These are phyloP conservation scores for Crocuta crocuta DNA, from an alignment of 2,113 vertebrate genomes.

Conservation along the genomic window DNA sequence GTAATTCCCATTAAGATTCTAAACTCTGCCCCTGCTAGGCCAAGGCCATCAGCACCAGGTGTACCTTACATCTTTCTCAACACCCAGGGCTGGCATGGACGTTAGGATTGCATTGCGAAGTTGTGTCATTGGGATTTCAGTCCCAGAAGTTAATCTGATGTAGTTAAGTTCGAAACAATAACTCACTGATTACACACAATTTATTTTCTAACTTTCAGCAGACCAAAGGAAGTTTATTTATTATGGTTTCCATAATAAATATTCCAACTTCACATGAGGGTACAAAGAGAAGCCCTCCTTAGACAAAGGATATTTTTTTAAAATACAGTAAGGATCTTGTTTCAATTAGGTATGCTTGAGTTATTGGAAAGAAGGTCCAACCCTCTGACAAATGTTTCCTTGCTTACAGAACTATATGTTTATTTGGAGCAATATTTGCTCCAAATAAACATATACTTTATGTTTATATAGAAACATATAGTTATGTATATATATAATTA, in stretches of 20 bases:
- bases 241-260: conserved; percentile 1
- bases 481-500: no score
- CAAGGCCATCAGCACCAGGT: neutral
- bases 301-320: neutral
- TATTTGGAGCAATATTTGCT: neutral
- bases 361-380: neutral
- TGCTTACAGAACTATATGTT: neutral
- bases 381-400: neutral
- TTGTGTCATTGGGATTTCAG: neutral
- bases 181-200: accelerated
- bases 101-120: neutral
- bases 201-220: conserved; percentile 4
- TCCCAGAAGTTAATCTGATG: neutral
- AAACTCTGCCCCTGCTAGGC: neutral
- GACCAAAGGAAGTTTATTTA: neutral
- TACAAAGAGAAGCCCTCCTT: neutral
- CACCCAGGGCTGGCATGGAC: neutral
- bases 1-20: neutral
- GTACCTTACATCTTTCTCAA: neutral
- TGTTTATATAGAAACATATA: neutral
- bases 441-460: no score
- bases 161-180: neutral
- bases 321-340: neutral
- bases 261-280: neutral
- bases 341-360: neutral